A percentile compares a stretch with the other conserved stretches of the same genome.
Conservation (phyloP, 1,140 invertebrate species). For the Artemia franciscana region DNA sequence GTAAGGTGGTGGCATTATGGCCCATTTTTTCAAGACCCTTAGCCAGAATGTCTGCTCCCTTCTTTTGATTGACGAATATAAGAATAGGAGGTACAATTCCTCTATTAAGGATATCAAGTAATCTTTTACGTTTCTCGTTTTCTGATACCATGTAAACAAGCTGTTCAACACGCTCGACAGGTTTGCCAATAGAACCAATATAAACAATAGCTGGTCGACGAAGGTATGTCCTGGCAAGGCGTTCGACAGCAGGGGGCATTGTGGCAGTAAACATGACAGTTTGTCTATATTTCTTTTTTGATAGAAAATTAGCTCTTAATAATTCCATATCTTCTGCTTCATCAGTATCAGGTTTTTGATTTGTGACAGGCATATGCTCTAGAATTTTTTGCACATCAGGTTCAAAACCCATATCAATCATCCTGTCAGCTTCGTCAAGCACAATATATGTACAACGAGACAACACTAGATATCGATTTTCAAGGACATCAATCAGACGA, state of each 20-base stretch:
- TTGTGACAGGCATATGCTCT: slow-evolving; percentile 94
- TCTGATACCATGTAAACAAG: slow-evolving; percentile 87
- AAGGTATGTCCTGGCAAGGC: slow-evolving; percentile 80
- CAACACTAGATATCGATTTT: slow-evolving; percentile 90
- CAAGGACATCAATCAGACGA: slow-evolving; percentile 93
- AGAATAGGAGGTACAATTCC: slow-evolving; percentile 90
- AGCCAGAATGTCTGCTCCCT: slow-evolving; percentile 91
- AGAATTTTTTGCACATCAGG: slow-evolving; percentile 87
- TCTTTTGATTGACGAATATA: slow-evolving; percentile 99
- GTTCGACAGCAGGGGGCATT: slow-evolving; percentile 93
- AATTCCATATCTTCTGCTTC: slow-evolving; percentile 87
- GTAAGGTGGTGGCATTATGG: slow-evolving; percentile 85
- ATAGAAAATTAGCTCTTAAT: slow-evolving; percentile 79
- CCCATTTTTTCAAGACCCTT: slow-evolving; percentile 91
- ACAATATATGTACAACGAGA: slow-evolving; percentile 86
- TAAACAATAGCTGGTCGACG: slow-evolving; percentile 90
- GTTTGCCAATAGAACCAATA: slow-evolving; percentile 94
- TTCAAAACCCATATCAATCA: slow-evolving; percentile 99
- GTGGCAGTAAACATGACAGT: slow-evolving; percentile 99
- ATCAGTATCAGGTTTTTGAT: slow-evolving; percentile 93
- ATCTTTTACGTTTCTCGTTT: slow-evolving; percentile 71
- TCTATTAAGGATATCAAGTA: slow-evolving; percentile 59
- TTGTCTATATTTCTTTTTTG: slow-evolving; percentile 92
- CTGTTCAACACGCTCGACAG: slow-evolving; percentile 92
- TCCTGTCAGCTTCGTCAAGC: slow-evolving; percentile 85